These are phyloP conservation scores for Oreochromis spilurus DNA, from an alignment of 2,113 vertebrate genomes.

Conservation along the genomic window DNA sequence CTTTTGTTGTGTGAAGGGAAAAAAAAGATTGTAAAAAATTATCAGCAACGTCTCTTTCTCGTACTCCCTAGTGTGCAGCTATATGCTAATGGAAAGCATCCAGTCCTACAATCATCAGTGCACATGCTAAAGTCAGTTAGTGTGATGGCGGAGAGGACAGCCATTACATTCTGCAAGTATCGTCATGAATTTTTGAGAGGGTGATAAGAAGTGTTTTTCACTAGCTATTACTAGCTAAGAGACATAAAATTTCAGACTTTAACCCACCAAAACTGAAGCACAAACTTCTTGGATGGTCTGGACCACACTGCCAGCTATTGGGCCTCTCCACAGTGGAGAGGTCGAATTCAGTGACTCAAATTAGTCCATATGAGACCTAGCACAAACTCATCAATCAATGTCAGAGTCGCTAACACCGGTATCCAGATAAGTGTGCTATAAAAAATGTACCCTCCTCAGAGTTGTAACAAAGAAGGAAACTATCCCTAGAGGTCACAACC, in stretches of 20 bases:
- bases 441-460: not conserved
- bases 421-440: not conserved
- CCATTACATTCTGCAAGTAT: not conserved
- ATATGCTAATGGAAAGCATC: not conserved
- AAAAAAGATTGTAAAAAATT: not conserved
- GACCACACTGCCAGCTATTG: not conserved
- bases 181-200: not conserved
- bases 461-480: not conserved
- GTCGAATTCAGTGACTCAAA: rapidly evolving
- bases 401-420: not conserved
- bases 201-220: not conserved
- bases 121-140: not conserved
- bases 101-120: not conserved
- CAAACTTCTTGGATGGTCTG: not conserved
- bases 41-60: not conserved
- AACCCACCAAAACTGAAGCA: not conserved
- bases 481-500: not conserved
- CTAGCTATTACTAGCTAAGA: rapidly evolving
- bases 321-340: not conserved
- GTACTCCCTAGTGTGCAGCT: not conserved
- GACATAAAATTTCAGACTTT: not conserved
- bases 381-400: not conserved
- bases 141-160: not conserved
- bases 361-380: not conserved
- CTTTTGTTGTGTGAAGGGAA: not conserved